Evolutionary conservation across 2,797 vertebrate genomes (phyloP).

Genomic region (Masticophis lateralis): DNA sequence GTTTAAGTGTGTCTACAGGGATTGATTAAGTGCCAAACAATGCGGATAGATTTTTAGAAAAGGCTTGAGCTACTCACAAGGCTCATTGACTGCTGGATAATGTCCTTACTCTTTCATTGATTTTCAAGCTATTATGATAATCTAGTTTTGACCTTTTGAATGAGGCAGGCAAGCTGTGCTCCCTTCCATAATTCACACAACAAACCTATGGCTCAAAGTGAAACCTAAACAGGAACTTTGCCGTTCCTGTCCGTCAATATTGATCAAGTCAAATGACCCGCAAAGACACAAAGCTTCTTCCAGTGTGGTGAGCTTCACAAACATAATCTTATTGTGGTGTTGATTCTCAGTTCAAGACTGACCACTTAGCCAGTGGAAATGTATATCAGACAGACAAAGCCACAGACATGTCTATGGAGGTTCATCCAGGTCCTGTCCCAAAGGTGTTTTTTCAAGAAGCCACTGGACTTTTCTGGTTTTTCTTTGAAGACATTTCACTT

Average conservation of each 20-base stretch:
- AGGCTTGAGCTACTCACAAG: slow-evolving; percentile 24
- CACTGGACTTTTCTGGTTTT: no score
- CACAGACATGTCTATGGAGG: neutral
- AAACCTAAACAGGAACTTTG: slow-evolving; percentile 14
- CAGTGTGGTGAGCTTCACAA: neutral
- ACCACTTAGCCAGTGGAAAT: neutral
- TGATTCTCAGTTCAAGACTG: neutral
- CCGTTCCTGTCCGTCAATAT: slow-evolving; percentile 22
- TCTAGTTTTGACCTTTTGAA: slow-evolving; percentile 37
- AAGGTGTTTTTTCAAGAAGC: no score
- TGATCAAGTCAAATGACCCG: slow-evolving; percentile 10
- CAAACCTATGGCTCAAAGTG: neutral
- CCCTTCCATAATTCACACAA: slow-evolving; percentile 19
- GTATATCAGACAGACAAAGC: neutral
- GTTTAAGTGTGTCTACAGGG: slow-evolving; percentile 33
- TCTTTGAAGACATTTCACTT: no score
- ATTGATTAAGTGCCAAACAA: slow-evolving; percentile 29
- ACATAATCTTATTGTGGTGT: neutral
- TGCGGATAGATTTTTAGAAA: slow-evolving; percentile 19
- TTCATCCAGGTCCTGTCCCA: no score
- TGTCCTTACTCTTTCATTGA: slow-evolving; percentile 35
- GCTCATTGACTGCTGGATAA: slow-evolving; percentile 32
- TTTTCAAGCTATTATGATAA: slow-evolving; percentile 40
- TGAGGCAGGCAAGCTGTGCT: slow-evolving; percentile 7
- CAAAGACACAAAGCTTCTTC: slow-evolving; percentile 1